Evolutionary conservation across 2,797 vertebrate genomes (phyloP).

Genomic region (Enteromius radiatus): DNA sequence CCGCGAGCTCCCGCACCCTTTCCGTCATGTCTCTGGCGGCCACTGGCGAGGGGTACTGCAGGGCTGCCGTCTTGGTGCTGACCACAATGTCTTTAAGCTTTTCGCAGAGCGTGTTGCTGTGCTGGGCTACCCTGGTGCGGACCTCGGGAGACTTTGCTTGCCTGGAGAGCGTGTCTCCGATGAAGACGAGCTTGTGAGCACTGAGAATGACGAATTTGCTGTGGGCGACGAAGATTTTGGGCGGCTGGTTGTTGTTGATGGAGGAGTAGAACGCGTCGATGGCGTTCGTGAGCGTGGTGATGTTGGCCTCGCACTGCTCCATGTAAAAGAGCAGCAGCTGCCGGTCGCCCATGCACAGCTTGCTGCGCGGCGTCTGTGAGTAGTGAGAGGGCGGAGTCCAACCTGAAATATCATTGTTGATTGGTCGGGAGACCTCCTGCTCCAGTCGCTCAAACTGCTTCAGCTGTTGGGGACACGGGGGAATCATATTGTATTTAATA

Average conservation of each 20-base stretch:
- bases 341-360: slow-evolving; percentile 85
- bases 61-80: slow-evolving; percentile 90
- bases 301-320: slow-evolving; percentile 94
- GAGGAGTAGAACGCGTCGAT: slow-evolving; percentile 93
- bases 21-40: slow-evolving; percentile 93
- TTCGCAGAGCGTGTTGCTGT: slow-evolving; percentile 93
- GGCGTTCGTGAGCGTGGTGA: slow-evolving; percentile 91
- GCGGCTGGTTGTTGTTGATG: slow-evolving; percentile 91
- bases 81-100: slow-evolving; percentile 95
- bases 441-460: slow-evolving; percentile 97
- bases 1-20: slow-evolving; percentile 87
- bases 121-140: slow-evolving; percentile 88
- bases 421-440: slow-evolving; percentile 91
- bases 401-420: slow-evolving; percentile 91
- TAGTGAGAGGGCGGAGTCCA: slow-evolving; percentile 87
- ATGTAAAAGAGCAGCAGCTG: slow-evolving; percentile 97
- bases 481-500: slow-evolving; percentile 2
- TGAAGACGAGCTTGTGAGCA: slow-evolving; percentile 96
- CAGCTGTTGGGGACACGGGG: slow-evolving; percentile 73
- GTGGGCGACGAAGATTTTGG: slow-evolving; percentile 96
- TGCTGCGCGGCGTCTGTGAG: slow-evolving; percentile 67
- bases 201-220: slow-evolving; percentile 98
- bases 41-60: slow-evolving; percentile 88
- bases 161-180: slow-evolving; percentile 93
- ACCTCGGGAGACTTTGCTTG: slow-evolving; percentile 91